phyloP scores from a whole-genome alignment of 2,113 vertebrate species.

The Meleagris gallopavo region DNA sequence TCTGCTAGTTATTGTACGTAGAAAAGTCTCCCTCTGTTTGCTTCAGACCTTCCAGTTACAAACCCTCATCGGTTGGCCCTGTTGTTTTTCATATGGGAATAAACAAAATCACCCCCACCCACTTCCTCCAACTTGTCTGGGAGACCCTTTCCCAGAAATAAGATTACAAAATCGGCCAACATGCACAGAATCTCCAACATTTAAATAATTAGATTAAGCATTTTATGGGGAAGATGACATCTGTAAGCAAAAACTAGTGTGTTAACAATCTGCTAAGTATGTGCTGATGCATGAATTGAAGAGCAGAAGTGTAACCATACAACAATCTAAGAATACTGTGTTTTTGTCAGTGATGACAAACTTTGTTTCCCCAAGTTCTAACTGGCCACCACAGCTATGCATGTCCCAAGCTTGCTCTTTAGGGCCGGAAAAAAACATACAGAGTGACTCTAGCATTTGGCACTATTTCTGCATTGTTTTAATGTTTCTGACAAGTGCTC shows the following conservation, averaged over 20 bases:
- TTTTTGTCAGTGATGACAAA: not conserved
- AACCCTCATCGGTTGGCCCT: not conserved
- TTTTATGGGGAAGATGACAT: not conserved
- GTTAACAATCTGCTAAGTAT: accelerated
- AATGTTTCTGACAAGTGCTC: constrained; percentile 78
- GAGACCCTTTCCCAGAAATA: not conserved
- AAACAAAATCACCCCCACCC: not conserved
- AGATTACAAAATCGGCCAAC: not conserved
- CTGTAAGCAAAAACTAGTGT: not conserved
- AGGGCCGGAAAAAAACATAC: not conserved
- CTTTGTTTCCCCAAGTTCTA: not conserved
- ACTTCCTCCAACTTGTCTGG: not conserved
- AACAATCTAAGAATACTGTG: not conserved
- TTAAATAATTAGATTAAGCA: not conserved
- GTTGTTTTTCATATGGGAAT: not conserved
- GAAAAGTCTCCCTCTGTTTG: not conserved
- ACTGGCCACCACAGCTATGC: not conserved
- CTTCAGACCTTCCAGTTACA: not conserved
- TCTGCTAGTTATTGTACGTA: not conserved
- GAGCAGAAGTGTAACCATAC: not conserved
- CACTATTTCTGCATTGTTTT: constrained; percentile 55
- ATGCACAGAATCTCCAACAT: not conserved
- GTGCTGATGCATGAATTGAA: not conserved
- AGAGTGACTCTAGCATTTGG: constrained; percentile 32
- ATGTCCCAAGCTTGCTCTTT: not conserved